phyloP scores from a whole-genome alignment of 2,113 vertebrate genomes.

The Amphiprion ocellaris region DNA sequence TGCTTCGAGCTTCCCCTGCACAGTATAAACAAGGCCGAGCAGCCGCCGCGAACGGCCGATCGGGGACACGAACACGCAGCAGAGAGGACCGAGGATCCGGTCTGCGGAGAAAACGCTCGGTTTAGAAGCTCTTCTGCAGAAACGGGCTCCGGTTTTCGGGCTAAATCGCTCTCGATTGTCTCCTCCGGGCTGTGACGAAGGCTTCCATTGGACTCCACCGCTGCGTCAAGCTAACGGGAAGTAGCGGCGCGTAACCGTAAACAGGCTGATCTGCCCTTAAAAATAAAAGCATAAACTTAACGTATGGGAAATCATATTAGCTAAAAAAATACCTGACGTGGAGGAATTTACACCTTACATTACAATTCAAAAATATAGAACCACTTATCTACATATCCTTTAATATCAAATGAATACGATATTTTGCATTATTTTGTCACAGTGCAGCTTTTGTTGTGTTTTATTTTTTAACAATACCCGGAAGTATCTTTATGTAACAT shows the following conservation, averaged over 20 bases:
- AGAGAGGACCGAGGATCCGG: background rate
- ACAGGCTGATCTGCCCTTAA: rapidly evolving
- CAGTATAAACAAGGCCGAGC: slow-evolving; percentile 81
- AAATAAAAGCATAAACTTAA: slow-evolving; percentile 20
- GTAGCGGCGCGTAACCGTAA: slow-evolving; percentile 14
- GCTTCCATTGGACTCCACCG: slow-evolving; percentile 82
- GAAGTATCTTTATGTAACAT: background rate
- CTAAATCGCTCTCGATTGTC: slow-evolving; percentile 79
- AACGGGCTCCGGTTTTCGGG: slow-evolving; percentile 25
- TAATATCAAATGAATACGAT: rapidly evolving
- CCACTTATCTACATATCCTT: rapidly evolving
- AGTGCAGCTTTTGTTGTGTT: background rate
- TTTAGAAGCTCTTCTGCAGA: background rate
- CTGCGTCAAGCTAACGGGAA: slow-evolving; percentile 46
- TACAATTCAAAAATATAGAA: background rate
- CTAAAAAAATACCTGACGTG: rapidly evolving
- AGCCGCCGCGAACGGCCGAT: background rate
- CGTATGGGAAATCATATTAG: background rate
- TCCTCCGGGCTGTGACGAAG: slow-evolving; percentile 75
- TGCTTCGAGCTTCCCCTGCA: slow-evolving; percentile 47
- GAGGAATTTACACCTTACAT: too few species aligned
- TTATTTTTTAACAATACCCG: slow-evolving; percentile 9
- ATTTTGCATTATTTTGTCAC: rapidly evolving
- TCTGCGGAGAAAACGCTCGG: rapidly evolving
- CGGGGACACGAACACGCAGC: background rate